phyloP scores from a whole-genome alignment of 2,888 invertebrate species.

The Linnaemya vulpina region DNA sequence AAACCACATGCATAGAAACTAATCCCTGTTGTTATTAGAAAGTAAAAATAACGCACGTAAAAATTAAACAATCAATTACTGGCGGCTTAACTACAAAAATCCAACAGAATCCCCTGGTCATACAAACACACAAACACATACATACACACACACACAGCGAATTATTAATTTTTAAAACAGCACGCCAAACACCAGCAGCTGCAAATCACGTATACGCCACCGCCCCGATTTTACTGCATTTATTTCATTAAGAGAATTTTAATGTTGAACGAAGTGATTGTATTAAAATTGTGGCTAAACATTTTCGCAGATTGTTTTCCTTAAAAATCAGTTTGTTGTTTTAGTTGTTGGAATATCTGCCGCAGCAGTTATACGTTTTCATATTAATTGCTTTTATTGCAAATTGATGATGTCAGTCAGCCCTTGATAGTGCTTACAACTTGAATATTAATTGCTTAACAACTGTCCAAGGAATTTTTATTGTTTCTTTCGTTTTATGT shows the following conservation, averaged over 20 bases:
- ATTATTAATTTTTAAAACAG: neutral
- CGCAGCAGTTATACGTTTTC: neutral
- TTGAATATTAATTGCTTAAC: conserved; percentile 17
- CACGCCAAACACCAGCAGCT: neutral
- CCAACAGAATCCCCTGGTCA: neutral
- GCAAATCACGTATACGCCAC: conserved; percentile 2
- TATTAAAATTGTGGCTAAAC: neutral
- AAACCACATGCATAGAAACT: neutral
- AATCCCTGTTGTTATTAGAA: neutral
- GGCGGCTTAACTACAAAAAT: neutral
- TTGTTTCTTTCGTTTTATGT: neutral
- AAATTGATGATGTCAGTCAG: neutral
- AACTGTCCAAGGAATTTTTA: conserved; percentile 9
- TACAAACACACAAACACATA: neutral
- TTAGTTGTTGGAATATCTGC: too few relatives aligned
- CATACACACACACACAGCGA: neutral
- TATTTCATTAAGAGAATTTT: too few relatives aligned
- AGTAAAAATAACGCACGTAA: neutral
- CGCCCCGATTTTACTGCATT: neutral
- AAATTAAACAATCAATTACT: neutral
- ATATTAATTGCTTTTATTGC: neutral
- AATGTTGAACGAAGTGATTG: neutral
- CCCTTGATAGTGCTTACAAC: conserved; percentile 9
- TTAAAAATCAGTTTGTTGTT: too few relatives aligned
- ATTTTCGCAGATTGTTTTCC: too few relatives aligned